Evolutionary conservation across 53 echinoderm and acorn worm species (phyloP).

Genomic region (Temnopleurus reevesii): DNA sequence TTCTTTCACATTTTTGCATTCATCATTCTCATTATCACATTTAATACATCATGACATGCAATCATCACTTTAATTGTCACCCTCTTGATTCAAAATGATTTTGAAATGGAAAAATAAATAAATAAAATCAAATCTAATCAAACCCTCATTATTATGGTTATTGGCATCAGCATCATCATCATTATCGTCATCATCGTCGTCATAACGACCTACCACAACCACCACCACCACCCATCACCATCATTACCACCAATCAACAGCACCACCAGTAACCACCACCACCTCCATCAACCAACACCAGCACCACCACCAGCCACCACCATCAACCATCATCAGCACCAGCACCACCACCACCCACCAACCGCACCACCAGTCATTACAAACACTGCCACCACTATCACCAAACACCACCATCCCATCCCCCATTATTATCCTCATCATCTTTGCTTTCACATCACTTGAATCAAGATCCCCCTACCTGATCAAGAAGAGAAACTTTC

Average conservation of each 20-base stretch:
- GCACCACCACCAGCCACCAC: not conserved
- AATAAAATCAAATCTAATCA: too few relatives aligned
- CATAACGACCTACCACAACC: too few relatives aligned
- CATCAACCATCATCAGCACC: not conserved
- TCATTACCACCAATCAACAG: not conserved
- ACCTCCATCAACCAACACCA: not conserved
- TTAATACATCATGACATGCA: not conserved
- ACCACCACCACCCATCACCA: not conserved
- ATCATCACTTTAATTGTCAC: not conserved
- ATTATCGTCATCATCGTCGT: not conserved
- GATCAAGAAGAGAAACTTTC: slow-evolving; percentile 85
- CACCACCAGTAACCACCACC: not conserved
- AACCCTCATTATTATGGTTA: too few relatives aligned
- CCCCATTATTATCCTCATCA: not conserved
- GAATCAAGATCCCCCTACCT: slow-evolving; percentile 68
- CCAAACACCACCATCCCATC: not conserved
- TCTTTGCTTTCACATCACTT: not conserved
- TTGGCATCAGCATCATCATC: not conserved
- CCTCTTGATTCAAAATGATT: not conserved
- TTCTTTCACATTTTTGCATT: not conserved
- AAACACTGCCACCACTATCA: not conserved
- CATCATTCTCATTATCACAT: not conserved
- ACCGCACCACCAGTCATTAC: not conserved
- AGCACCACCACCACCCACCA: not conserved
- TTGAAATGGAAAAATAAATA: too few relatives aligned